Base-by-base conservation (phyloP, 2,888 invertebrate species). In the Dynastes maya region DNA sequence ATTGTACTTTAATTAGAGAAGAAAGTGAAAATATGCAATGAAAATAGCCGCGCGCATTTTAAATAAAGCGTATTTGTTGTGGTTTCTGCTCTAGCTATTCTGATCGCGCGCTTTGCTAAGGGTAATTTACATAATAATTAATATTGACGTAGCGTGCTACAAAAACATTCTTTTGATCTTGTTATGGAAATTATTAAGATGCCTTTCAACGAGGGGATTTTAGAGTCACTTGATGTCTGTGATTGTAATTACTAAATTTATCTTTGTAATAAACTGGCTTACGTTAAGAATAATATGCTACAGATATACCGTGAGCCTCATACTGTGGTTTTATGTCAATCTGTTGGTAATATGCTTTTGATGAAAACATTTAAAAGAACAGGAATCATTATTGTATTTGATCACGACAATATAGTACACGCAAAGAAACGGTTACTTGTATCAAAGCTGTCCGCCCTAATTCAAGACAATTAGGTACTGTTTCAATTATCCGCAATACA, bases 1-100 rank as follows among this genome's bases (percentile, higher is more conserved):
- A 72, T 72, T 58, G 72, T 37, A 53, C 37, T 58, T 55, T 72
- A 72, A 72, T 72, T 72, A 72, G 58, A 72, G 58, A 22, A 37
- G 72, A 72, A 72, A 72, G 72, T 72, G 72, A 72, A 72, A 58
- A 72, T 72, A 72, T 58, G 72, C 72, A 40, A 40, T 72, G 58
- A 72, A 72, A 72, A 72, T 72, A 72, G 40, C 49, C 45, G 45
- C 27, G 58, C 58, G 58, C 72, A 58, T 58, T 58, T 72, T 58
- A 72, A 72, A 72, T 58, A 40, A 58, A 40, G 22, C 5, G 22
- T 58, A 58, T 58, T 72, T 72, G 72, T 22, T 72, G 72, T 22
- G 8, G 55, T 58, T 72, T 71, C 37, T 72, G 61, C 67, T 67
- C 16, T 49, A 49, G 45, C 40, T n/a, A 51, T 32, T 32, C 37